Evolutionary conservation across 1,140 invertebrate genomes (phyloP), one percentile per base, ranked within the genome.

Genomic region (Papilio polyxenes): DNA sequence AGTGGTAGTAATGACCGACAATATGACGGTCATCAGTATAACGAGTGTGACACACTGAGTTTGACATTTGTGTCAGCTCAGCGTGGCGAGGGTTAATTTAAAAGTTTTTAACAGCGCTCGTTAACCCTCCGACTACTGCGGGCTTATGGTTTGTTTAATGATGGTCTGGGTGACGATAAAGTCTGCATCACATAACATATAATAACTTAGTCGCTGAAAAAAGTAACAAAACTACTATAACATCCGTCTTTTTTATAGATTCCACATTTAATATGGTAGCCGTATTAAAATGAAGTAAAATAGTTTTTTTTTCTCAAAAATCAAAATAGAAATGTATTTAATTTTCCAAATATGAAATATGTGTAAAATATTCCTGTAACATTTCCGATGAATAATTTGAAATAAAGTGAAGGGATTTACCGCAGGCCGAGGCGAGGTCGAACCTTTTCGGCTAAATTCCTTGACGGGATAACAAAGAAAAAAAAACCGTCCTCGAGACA

Each of bases 311-410:
- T 15, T 56, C 17, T 17, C 17, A 17, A 7, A n/a, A 56, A 56
- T 17, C 53, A 56, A 7, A n/a, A 56, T 0, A 56, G 13, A 56
- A 62, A 62, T 10, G 15, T 31, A 65, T 65, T 23, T 23, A 20
- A 23, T 10, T 31, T 3, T 65, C 62, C 23, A 37, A 65, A 65
- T 59, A 72, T 2, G 23, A 53, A 10, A 53, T 53, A 40, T 8
- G 23, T 65, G 10, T 8, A 37, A 72, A 72, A 72, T 72, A 72
- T 72, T 72, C 31, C 5, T 9, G 23, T 37, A 72, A 72, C 31
- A 72, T 37, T 72, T 72, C 65, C 31, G 13, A 37, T 72, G 65
- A 72, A 72, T 72, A 72, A 72, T 72, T 72, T 37, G 65, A 72
- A 72, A 72, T 31, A 65, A 31, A 65, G 23, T 40, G 31, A 37